Evolutionary conservation across 1,140 invertebrate species (phyloP), one percentile per base, ranked within the genome.

Genomic region (Trichonephila inaurata): DNA sequence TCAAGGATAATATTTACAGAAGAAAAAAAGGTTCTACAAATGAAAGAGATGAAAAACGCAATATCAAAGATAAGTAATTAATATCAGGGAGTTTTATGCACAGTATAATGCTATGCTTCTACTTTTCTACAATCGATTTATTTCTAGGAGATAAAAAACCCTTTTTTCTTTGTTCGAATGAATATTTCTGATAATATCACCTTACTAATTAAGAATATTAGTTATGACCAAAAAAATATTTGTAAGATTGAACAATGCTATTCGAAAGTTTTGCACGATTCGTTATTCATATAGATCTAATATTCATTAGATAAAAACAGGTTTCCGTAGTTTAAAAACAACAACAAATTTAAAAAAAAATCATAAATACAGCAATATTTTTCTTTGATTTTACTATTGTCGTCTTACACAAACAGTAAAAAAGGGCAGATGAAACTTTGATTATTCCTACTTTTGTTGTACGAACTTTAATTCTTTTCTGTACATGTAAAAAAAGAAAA

Each of bases 391-490:
- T 77, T 33, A 77, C 12, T 18, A 77, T 77, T 77, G 72, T 19
- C 18, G 16, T 77, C 4, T 40, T 4, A 33, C 0, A 28, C 16
- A 16, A 77, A 77, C 4, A 4, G 5, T 2, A 61, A 85, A 85
- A 85, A 61, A 3, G 4, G 19, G 33, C 33, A 60, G 24, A 60
- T 60, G 28, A 10, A 44, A 44, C 72, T 85, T 18, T 85, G 83
- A 85, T 85, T 85, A 85, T 58, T 85, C 19, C 24, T 88, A 88
- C 40, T 87, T 88, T 64, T 64, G 51, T 21, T 64, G 51, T 16
- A 64, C 19, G 60, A 10, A 16, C 86, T 88, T 66, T 88, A 61
- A 88, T 88, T 88, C 28, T 40, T 64, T 40, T 33, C 28, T 5
- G 18, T 77, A 77, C 72, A 40, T 77, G 3, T 40, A 40, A 40